Base-by-base conservation (phyloP, 1,140 invertebrate genomes). In the Diplogasteroides magnus region DNA sequence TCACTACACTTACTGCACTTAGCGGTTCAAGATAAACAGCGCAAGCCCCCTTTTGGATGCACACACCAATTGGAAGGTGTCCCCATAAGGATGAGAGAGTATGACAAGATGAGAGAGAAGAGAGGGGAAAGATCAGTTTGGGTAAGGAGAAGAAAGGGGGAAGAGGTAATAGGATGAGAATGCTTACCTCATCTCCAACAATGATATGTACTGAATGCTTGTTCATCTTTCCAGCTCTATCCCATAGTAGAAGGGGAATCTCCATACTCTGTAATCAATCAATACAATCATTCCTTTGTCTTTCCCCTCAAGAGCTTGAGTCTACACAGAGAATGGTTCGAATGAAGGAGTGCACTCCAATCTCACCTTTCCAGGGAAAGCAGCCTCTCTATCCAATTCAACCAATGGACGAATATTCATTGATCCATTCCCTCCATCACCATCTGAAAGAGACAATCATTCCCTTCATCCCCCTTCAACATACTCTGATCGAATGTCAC, bases 111-210 rank as follows among this genome's bases (percentile, higher is more conserved):
- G 55, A n/a, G n/a, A n/a, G 15, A 15, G 15, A 56, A n/a, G 55
- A n/a, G 55, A 56, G 15, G 15, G n/a, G 15, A 56, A 56, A 56
- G 15, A 15, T 15, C 15, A n/a, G 15, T 56, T 56, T 56, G n/a
- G n/a, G n/a, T 15, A 56, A 56, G 55, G 55, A 56, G 15, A 56
- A n/a, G 23, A 29, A 61, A 13, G 13, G 23, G 23, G 14, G 23
- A 61, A 29, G 13, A 25, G 60, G 14, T 29, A 61, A 61, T 14
- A 14, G 13, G 23, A 11, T 27, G 32, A 74, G 2, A 32, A 56
- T 25, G 19, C 72, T 74, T 64, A 81, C 79, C 76, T 77, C 56
- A 63, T 82, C 80, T 64, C 80, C 80, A 68, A 82, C 81, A 58
- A 79, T 74, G 19, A 82, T 71, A 63, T 75, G 73, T 57, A 82